A percentile compares a stretch with the other conserved stretches of the same genome.
These are phyloP conservation scores for Pristionchus fissidentatus DNA, from an alignment of 2,888 invertebrate genomes.

Conservation along the genomic window DNA sequence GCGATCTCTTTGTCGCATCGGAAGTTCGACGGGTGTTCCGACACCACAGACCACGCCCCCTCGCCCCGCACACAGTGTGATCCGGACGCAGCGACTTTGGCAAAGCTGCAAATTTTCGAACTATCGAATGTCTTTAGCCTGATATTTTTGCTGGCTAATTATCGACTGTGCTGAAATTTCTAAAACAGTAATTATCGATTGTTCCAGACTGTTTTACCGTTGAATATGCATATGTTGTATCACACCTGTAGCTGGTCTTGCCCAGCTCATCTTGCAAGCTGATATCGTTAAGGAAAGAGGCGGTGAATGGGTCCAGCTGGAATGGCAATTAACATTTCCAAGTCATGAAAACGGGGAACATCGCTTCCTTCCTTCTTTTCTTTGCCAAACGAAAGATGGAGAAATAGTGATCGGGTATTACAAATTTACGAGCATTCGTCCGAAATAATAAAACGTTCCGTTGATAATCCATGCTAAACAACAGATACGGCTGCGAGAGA, in stretches of 20 bases:
- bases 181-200: no score
- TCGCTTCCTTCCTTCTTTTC: no score
- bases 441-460: no score
- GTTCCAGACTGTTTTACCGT: no score
- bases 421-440: no score
- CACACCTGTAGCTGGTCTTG: slow-evolving; percentile 26
- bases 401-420: no score
- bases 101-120: not conserved
- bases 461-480: not conserved
- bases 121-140: not conserved
- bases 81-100: not conserved
- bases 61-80: not conserved
- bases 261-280: slow-evolving; percentile 3
- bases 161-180: no score
- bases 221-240: no score
- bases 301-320: not conserved
- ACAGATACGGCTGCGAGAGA: not conserved
- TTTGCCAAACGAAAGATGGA: no score
- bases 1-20: slow-evolving; percentile 18
- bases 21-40: not conserved
- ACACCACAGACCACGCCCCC: not conserved
- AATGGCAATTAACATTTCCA: no score
- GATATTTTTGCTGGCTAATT: not conserved
- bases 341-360: no score
- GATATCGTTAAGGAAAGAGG: slow-evolving; percentile 15